Evolutionary conservation across 2,888 invertebrate species (phyloP).

Genomic region (Orthosia gracilis): DNA sequence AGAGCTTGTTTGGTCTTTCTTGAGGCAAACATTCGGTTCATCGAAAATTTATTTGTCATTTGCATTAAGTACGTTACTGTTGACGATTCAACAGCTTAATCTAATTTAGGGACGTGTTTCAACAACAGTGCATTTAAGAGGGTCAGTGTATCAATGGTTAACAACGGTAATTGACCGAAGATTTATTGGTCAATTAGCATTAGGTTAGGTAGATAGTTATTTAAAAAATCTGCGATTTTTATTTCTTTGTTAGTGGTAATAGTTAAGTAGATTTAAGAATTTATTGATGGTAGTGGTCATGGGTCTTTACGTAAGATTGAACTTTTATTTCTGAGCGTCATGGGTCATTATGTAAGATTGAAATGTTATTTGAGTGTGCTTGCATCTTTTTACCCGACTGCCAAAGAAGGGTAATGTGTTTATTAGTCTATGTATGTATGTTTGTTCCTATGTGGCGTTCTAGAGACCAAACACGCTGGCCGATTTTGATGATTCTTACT

Average conservation of each 20-base stretch:
- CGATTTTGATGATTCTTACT: too few species aligned
- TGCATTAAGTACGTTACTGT: constrained; percentile 45
- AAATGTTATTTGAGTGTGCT: not conserved
- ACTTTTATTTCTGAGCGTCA: not conserved
- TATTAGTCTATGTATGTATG: too few species aligned
- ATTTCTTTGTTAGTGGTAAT: not conserved
- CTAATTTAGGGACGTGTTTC: constrained; percentile 72
- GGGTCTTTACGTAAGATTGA: not conserved
- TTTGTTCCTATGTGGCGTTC: too few species aligned
- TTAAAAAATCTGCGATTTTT: not conserved
- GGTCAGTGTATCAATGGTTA: constrained; percentile 41
- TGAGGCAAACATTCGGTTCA: constrained; percentile 25
- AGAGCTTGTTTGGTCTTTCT: constrained; percentile 12
- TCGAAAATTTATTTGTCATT: constrained; percentile 13
- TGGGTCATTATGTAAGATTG: too few species aligned
- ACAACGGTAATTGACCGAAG: not conserved
- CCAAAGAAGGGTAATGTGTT: too few species aligned
- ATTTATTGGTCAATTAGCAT: constrained; percentile 17
- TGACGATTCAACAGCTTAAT: constrained; percentile 68
- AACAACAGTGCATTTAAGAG: constrained; percentile 57
- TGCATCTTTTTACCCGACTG: not conserved
- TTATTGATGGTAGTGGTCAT: not conserved
- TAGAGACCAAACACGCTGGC: too few species aligned
- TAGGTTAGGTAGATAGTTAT: not conserved
- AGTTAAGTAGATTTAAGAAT: not conserved